Base-by-base conservation (phyloP, 2,113 vertebrate species). In the Sinocyclocheilus anshuiensis region DNA sequence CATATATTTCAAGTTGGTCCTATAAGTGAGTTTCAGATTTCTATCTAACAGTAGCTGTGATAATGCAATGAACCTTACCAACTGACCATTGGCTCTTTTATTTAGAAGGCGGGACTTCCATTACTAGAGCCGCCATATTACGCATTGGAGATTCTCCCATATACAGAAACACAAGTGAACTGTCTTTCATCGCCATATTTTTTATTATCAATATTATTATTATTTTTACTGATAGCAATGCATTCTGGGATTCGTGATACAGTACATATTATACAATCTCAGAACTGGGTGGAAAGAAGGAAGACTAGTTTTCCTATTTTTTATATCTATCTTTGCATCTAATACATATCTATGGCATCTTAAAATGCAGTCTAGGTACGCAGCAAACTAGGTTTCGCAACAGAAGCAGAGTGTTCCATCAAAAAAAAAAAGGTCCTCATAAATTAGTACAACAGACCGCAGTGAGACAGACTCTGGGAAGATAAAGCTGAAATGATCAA, bases 381-480 rank as follows among this genome's bases (percentile, higher is more conserved):
- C 42, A 48, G 72, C 18, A 1, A 5, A 33, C 76, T 22, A 12
- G 4, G 3, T 20, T 55, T 33, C 8, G 1, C 15, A 77, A 55
- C 26, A 33, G 16, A 57, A 18, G 24, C 48, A 12, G 9, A 45
- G 11, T 50, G 13, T 79, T 39, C 59, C 82, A 72, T 92, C 92
- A 93, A 26, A 50, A 26, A 50, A 12, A 61, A 92, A 88, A 89
- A 81, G 89, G 87, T 53, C 88, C 77, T 86, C 93, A 93, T 94
- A 94, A 94, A 94, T 94, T 91, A 93, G 90, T 91, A 91, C 89
- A 91, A 92, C 92, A 92, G 90, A 93, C 93, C 36, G 84, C 90
- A 92, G 90, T 92, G 91, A 93, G 78, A 92, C 94, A 94, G 92
- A 93, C 90, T 91, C 87, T 93, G 92, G 93, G 91, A 91, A 93